Percentiles rank a stretch among this genome's conserved stretches.
phyloP scores from a whole-genome alignment of 2,113 vertebrate species.

The Chinchilla lanigera region DNA sequence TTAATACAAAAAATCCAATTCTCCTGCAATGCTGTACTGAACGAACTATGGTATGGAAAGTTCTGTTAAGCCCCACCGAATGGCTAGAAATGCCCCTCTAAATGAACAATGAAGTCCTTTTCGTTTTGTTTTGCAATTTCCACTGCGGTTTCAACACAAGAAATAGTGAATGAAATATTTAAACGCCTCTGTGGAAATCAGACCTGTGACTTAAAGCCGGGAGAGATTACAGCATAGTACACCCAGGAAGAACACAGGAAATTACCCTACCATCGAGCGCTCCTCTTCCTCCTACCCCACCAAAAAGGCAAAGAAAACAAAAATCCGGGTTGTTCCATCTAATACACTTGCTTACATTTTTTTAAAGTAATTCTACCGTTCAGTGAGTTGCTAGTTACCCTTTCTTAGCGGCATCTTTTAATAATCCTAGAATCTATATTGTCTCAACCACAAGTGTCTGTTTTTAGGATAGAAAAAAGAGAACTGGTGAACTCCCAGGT shows the following conservation, averaged over 20 bases:
- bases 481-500: not conserved
- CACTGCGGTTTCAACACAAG: not conserved
- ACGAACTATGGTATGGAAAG: not conserved
- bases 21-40: not conserved
- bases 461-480: not conserved
- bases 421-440: not conserved
- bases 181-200: not conserved
- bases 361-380: not conserved
- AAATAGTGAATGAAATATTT: not conserved
- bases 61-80: not conserved
- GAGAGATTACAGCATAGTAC: not conserved
- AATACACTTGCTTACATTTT: not conserved
- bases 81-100: not conserved
- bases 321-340: not conserved
- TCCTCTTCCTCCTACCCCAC: not conserved
- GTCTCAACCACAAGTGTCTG: not conserved
- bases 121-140: not conserved
- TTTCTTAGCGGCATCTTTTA: not conserved
- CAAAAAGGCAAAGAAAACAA: not conserved
- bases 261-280: not conserved
- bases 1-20: not conserved
- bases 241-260: not conserved
- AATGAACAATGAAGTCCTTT: not conserved
- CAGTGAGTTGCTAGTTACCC: not conserved
- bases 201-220: not conserved